Base-by-base conservation (phyloP, 2,113 vertebrate genomes). In the Balaenoptera acutorostrata region DNA sequence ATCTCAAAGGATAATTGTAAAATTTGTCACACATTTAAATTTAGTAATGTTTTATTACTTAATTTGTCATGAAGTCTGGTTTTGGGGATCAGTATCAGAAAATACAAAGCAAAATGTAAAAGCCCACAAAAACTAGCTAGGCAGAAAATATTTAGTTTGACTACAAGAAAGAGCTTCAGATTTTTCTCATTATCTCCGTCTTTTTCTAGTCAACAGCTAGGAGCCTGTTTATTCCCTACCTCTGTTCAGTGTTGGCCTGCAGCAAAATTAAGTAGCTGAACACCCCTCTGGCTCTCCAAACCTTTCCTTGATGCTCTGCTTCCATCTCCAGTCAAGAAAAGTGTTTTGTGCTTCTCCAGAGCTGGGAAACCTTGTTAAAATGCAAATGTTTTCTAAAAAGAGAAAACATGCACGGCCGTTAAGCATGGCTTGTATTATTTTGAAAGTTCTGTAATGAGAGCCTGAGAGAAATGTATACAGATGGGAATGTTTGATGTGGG, bases 21-120 rank as follows among this genome's bases (percentile, higher is more conserved):
- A 93, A 88, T 68, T 59, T 31, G n/a, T 93, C 63, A 92, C 69
- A 94, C 59, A 92, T 94, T 95, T 97, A 95, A 90, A 68, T 83
- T 33, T 88, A 74, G 72, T 83, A 92, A 90, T 64, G 77, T 89
- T 80, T 96, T 68, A 75, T 97, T 86, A 36, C 80, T 71, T 96
- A 80, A 81, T 78, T 93, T 96, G 69, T 41, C 23, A 52, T 94
- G 81, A 93, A 85, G 41, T 77, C 49, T 88, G 59, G 36, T 85
- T 95, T 96, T 71, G 1, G n/a, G 39, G 66, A 68, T 72, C 15
- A 69, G 44, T 66, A 21, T 94, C 44, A 80, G 41, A 84, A 89
- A 96, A 88, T 68, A 46, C 20, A 89, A 90, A 86, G 46, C 64
- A 77, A 91, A 86, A 86, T 80, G 86, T 59, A 92, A 59, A 90